Conservation (phyloP, 2,113 vertebrate species). For the rabbit (Oryctolagus cuniculus) region mOryCun1.1 NC_091440.1:66796001-66796500, state of each 20-base stretch:
- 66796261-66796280: neutral
- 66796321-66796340: neutral
- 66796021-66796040: neutral
- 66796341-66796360: neutral
- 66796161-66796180: neutral
- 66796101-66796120: neutral
- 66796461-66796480: neutral
- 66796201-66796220: neutral
- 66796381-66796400: neutral
- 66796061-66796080: constrained; percentile 26
- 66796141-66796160: neutral
- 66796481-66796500: neutral
- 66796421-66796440: neutral
- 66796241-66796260: neutral
- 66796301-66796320: neutral
- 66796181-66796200: neutral
- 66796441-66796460: neutral
- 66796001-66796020: neutral
- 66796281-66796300: neutral
- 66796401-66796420: neutral
- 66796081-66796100: neutral
- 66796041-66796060: neutral
- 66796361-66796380: neutral
- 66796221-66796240: neutral
- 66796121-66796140: neutral